These are phyloP conservation scores for Archips xylosteana DNA, from an alignment of 2,888 invertebrate species.

Conservation along the genomic window DNA sequence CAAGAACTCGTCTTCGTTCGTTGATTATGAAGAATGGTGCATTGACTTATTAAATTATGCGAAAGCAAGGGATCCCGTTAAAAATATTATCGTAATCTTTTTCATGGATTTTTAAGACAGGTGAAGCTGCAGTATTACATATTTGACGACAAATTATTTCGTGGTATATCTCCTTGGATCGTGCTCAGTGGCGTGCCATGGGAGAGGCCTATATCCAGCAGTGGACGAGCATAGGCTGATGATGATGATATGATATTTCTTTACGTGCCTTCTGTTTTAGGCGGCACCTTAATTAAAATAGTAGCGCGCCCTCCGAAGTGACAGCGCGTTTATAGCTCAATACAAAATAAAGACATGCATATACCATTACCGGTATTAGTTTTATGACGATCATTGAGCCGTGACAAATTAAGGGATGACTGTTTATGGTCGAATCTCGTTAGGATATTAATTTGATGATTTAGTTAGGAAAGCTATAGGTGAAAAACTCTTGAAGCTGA, in stretches of 20 bases:
- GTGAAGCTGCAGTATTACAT: no score
- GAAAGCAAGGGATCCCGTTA: no score
- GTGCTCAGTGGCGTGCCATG: no score
- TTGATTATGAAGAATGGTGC: no score
- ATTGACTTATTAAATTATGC: no score
- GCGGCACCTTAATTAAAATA: slow-evolving; percentile 63
- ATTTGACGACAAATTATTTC: neutral
- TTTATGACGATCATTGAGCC: slow-evolving; percentile 70
- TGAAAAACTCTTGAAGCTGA: no score
- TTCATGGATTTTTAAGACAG: no score
- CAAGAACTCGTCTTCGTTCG: no score
- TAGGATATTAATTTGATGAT: slow-evolving; percentile 45
- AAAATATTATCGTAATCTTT: no score
- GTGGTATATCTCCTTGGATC: slow-evolving; percentile 1
- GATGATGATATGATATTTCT: no score
- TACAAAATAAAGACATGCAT: slow-evolving; percentile 79
- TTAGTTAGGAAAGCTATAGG: neutral
- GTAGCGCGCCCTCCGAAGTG: slow-evolving; percentile 67
- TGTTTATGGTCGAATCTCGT: slow-evolving; percentile 62
- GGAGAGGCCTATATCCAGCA: no score
- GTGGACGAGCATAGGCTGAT: no score
- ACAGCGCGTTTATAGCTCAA: slow-evolving; percentile 66
- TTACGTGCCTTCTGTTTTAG: slow-evolving; percentile 23
- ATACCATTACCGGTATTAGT: slow-evolving; percentile 79
- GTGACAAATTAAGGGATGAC: slow-evolving; percentile 63